Percentiles rank a stretch among this genome's conserved stretches.
These are phyloP conservation scores for Hipparchia sbordonii DNA, from an alignment of 2,888 invertebrate species.

Conservation along the genomic window DNA sequence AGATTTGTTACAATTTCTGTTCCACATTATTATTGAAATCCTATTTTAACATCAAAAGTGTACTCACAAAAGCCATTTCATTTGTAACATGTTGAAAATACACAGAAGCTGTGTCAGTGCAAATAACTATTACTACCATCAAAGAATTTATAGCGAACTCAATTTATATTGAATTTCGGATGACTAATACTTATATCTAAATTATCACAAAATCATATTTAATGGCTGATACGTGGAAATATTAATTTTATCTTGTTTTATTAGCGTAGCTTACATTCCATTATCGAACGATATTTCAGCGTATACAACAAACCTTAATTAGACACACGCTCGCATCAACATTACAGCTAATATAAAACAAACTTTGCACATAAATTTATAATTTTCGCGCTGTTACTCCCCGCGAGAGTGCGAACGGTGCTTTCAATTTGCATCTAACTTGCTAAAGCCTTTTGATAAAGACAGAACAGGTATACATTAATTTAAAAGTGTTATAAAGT, in stretches of 20 bases:
- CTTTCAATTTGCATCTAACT: slow-evolving; percentile 42
- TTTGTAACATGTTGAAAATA: neutral
- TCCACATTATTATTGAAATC: too few relatives aligned
- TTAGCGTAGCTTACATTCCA: slow-evolving; percentile 14
- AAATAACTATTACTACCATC: too few relatives aligned
- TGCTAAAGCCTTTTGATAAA: slow-evolving; percentile 37
- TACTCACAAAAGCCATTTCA: slow-evolving; percentile 3
- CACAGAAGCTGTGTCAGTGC: neutral
- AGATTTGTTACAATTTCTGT: neutral
- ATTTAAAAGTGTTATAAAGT: slow-evolving; percentile 35
- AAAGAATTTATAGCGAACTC: neutral
- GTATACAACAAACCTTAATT: slow-evolving; percentile 41
- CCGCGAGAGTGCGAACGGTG: slow-evolving; percentile 40
- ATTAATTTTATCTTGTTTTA: slow-evolving; percentile 29
- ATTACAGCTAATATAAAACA: slow-evolving; percentile 42
- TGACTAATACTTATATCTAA: neutral
- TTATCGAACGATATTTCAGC: slow-evolving; percentile 36
- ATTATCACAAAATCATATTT: neutral
- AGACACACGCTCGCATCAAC: slow-evolving; percentile 42
- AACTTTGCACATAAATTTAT: slow-evolving; percentile 46
- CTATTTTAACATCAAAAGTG: neutral
- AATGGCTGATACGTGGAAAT: neutral
- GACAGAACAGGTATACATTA: slow-evolving; percentile 30
- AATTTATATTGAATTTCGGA: neutral
- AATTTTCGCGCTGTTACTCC: slow-evolving; percentile 42